Conservation (phyloP, 2,797 vertebrate species). For the Diceros bicornis region DNA sequence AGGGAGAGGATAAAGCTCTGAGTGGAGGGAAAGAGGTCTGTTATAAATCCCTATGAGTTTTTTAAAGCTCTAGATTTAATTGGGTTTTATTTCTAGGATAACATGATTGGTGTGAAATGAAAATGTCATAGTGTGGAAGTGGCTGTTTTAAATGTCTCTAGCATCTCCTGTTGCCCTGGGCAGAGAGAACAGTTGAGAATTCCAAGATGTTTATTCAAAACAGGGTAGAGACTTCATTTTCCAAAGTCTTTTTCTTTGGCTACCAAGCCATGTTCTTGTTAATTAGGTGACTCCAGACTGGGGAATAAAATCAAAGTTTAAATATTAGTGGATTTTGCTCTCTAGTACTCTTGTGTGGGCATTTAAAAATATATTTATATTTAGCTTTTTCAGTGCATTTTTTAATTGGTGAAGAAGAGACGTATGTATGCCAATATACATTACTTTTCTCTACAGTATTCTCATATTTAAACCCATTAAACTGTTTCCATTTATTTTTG, state of each 20-base stretch:
- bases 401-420: neutral
- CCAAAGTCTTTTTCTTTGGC: neutral
- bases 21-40: neutral
- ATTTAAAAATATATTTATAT: neutral
- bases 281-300: neutral
- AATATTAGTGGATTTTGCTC: neutral
- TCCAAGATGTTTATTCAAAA: neutral
- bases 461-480: neutral
- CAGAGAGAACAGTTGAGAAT: neutral
- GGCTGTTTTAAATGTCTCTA: neutral
- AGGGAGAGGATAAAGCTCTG: neutral
- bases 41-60: fast-evolving
- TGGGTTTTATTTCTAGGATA: neutral
- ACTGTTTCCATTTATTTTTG: neutral
- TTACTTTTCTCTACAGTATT: neutral
- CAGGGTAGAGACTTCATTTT: neutral
- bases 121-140: neutral
- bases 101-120: neutral
- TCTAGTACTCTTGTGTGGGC: neutral
- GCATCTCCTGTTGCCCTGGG: neutral
- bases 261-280: neutral
- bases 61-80: neutral
- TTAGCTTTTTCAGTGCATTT: neutral
- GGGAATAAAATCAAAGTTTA: neutral
- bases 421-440: too few relatives aligned